Conservation (phyloP, 1,140 invertebrate genomes). For the Goniozus legneri region DNA sequence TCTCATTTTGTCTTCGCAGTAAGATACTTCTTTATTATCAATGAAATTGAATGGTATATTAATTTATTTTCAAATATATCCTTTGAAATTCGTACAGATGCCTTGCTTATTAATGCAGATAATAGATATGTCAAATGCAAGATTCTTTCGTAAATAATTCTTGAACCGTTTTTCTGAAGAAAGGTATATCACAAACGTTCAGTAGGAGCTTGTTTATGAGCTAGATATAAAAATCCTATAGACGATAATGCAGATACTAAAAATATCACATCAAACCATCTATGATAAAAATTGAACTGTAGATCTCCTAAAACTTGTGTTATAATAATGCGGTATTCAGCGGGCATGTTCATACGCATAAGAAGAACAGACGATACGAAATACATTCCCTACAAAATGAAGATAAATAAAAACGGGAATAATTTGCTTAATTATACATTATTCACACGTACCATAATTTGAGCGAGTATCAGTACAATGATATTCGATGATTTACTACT, state of each 20-base stretch:
- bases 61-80: background rate
- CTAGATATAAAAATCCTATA: conserved; percentile 92
- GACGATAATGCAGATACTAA: conserved; percentile 94
- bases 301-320: conserved; percentile 96
- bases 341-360: conserved; percentile 99
- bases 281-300: conserved; percentile 99
- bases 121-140: background rate
- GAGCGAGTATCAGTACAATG: conserved; percentile 93
- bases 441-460: conserved; percentile 82
- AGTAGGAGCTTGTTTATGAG: conserved; percentile 76
- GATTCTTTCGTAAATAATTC: too few relatives aligned
- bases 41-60: too few relatives aligned
- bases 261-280: conserved; percentile 99
- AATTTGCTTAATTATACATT: background rate
- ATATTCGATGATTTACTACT: conserved; percentile 98
- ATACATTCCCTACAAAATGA: conserved; percentile 86
- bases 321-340: conserved; percentile 95
- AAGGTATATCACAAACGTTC: conserved; percentile 49
- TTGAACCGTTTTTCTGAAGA: conserved; percentile 11
- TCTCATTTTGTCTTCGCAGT: too few relatives aligned
- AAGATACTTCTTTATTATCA: too few relatives aligned
- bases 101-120: background rate
- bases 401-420: background rate
- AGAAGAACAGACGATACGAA: conserved; percentile 97
- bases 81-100: background rate